A percentile compares a stretch with the other conserved stretches of the same genome.
These are phyloP conservation scores for Halisarca cf. caerulea DNA, from an alignment of 37 sponge, comb jelly and placozoan species.

Conservation along the genomic window DNA sequence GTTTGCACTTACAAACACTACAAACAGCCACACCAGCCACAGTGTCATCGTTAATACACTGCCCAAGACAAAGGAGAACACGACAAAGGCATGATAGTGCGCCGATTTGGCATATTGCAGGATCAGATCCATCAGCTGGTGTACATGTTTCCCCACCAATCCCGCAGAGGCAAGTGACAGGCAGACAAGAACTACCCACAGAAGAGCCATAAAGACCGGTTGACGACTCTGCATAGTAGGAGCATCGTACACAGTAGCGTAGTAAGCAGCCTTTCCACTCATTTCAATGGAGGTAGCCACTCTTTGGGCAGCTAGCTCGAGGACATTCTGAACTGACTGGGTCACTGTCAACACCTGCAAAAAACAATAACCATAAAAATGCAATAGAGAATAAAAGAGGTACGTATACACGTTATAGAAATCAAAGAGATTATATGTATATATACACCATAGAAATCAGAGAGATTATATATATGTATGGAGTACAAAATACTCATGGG, in stretches of 20 bases:
- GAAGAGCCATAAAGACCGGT: not conserved
- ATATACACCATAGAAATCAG: too few species aligned
- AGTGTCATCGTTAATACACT: not conserved
- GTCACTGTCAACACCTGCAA: too few species aligned
- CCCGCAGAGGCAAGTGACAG: not conserved
- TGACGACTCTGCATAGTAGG: not conserved
- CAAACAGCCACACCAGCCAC: slow-evolving; percentile 14
- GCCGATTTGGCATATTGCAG: not conserved
- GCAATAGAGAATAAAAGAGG: too few species aligned
- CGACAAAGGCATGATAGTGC: slow-evolving; percentile 17
- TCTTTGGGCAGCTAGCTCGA: slow-evolving; percentile 8
- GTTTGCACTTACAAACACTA: not conserved
- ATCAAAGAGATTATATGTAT: too few species aligned
- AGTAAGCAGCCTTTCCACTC: not conserved
- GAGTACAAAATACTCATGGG: too few species aligned
- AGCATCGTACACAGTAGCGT: not conserved
- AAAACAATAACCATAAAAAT: too few species aligned
- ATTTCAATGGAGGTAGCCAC: not conserved
- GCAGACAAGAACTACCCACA: not conserved
- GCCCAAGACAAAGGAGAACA: slow-evolving; percentile 3
- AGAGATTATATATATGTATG: too few species aligned
- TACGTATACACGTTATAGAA: too few species aligned
- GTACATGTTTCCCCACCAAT: not conserved
- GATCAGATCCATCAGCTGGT: not conserved
- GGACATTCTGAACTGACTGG: not conserved